A percentile compares a stretch with the other conserved stretches of the same genome.
Conservation (phyloP, 2,797 vertebrate genomes). For the Sebastes wilsoni region DNA sequence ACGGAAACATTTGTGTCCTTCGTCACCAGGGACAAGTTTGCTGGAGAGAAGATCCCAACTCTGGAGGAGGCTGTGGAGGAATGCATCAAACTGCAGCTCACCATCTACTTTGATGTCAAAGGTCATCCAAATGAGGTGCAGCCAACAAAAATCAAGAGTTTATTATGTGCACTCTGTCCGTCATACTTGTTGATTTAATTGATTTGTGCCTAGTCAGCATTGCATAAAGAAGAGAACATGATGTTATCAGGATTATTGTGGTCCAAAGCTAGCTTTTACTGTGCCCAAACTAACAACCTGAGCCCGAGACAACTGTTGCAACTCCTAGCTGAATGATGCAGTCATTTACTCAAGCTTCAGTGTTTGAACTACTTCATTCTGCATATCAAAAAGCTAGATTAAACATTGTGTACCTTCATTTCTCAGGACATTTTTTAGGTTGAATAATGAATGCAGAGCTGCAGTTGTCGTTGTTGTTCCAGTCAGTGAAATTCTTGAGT, state of each 20-base stretch:
- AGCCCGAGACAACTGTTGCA: background rate
- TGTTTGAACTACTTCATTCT: background rate
- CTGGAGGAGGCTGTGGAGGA: constrained; percentile 91
- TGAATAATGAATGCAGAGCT: constrained; percentile 7
- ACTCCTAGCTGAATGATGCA: background rate
- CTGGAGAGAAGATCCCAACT: constrained; percentile 91
- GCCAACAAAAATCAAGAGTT: background rate
- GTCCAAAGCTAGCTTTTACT: background rate
- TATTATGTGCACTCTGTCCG: background rate
- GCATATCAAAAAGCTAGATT: background rate
- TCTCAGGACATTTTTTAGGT: constrained; percentile 10
- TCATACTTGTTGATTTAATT: constrained; percentile 16
- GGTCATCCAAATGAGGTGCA: constrained; percentile 91
- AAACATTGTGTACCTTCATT: background rate
- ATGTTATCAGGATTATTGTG: background rate
- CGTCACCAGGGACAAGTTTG: constrained; percentile 83
- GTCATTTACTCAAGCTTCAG: background rate
- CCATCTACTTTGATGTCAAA: constrained; percentile 97
- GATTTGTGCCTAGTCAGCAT: background rate
- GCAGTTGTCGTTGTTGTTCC: constrained; percentile 29
- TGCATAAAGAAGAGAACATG: background rate
- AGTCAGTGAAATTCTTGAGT: constrained; percentile 19
- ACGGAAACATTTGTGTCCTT: background rate
- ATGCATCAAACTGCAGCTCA: constrained; percentile 87
- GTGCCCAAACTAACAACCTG: background rate